These are phyloP conservation scores for Agonopterix arenella DNA, from an alignment of 2,888 invertebrate genomes.

Conservation along the genomic window DNA sequence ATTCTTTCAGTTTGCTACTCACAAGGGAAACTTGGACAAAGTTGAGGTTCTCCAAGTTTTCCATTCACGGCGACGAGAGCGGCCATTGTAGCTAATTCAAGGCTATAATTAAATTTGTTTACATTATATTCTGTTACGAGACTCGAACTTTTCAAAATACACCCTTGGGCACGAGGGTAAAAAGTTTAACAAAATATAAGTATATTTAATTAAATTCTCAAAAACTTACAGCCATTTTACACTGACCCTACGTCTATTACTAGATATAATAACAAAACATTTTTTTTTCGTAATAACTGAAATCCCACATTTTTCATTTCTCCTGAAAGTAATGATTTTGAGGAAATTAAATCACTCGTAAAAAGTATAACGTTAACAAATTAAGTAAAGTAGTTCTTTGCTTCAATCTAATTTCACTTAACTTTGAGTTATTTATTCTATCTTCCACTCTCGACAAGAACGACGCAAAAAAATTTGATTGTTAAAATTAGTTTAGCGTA, in stretches of 20 bases:
- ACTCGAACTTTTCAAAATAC: constrained; percentile 44
- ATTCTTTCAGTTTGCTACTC: constrained; percentile 45
- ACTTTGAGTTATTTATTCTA: constrained; percentile 1
- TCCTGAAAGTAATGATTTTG: no score
- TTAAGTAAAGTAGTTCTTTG: constrained; percentile 3
- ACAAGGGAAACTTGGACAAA: constrained; percentile 48
- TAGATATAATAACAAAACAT: no score
- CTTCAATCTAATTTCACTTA: not conserved
- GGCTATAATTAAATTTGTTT: constrained; percentile 72
- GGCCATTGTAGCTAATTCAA: constrained; percentile 70
- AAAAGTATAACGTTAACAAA: not conserved
- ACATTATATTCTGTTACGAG: constrained; percentile 55
- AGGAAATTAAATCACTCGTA: no score
- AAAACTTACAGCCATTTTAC: not conserved
- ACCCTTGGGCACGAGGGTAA: constrained; percentile 16
- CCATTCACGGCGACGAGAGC: constrained; percentile 41
- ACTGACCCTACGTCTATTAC: no score
- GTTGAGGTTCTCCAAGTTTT: constrained; percentile 60
- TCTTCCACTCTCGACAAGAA: not conserved
- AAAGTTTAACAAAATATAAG: not conserved
- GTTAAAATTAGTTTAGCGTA: constrained; percentile 8
- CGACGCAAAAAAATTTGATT: constrained; percentile 1
- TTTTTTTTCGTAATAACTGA: no score
- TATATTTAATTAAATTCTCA: not conserved
- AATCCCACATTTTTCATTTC: no score